Conservation (phyloP, 2,113 vertebrate genomes). For the Trematomus loennbergii region DNA sequence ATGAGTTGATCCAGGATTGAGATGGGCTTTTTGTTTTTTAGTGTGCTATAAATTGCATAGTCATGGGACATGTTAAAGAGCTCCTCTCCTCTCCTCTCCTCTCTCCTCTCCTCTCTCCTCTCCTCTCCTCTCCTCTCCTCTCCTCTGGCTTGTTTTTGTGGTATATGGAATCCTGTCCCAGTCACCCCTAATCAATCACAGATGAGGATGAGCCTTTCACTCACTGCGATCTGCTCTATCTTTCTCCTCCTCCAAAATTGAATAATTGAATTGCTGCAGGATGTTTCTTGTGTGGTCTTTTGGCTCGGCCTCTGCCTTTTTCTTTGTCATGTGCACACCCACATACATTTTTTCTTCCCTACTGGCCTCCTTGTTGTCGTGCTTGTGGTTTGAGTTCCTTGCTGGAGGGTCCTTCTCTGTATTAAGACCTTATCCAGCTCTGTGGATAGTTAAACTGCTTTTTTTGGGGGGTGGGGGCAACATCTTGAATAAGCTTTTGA, state of each 20-base stretch:
- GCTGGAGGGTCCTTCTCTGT: conserved; percentile 47
- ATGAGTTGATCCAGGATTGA: conserved; percentile 27
- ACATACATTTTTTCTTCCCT: conserved; percentile 36
- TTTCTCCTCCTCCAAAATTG: conserved; percentile 57
- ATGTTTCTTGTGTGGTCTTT: conserved; percentile 71
- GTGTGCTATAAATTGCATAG: conserved; percentile 34
- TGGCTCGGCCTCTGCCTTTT: conserved; percentile 23
- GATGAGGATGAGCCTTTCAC: conserved; percentile 62
- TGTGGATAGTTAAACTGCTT: conserved; percentile 36
- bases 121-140: conserved; percentile 1
- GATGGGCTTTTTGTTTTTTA: conserved; percentile 42
- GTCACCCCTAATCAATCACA: conserved; percentile 68
- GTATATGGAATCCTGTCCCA: conserved; percentile 19
- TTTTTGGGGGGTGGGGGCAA: not conserved
- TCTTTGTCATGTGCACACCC: conserved; percentile 44
- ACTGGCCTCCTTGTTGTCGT: conserved; percentile 26
- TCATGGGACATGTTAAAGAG: conserved; percentile 32
- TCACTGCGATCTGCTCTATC: conserved; percentile 57
- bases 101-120: not conserved
- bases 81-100: not conserved
- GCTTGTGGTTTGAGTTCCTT: conserved; percentile 55
- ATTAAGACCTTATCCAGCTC: conserved; percentile 38
- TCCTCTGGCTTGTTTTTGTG: conserved; percentile 13
- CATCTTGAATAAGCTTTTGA: not conserved
- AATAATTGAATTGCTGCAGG: conserved; percentile 70